Base-by-base conservation (phyloP, 2,888 invertebrate species). In the Patella caerulea region DNA sequence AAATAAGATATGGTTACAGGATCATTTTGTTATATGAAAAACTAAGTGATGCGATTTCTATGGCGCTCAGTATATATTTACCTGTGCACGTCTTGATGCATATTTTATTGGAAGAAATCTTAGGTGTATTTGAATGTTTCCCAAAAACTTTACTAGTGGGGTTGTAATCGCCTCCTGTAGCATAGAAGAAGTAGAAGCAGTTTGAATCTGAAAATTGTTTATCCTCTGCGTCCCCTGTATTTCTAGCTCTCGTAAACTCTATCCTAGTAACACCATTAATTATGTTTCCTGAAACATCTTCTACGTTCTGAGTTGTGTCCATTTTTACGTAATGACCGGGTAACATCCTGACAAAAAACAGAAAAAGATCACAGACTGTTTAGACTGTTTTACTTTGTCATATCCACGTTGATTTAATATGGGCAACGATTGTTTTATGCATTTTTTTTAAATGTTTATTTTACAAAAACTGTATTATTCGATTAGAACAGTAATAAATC, bases 161-260 rank as follows among this genome's bases (percentile, higher is more conserved):
- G 17, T 73, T 56, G 29, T 79, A 78, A 11, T 14, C 55, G 5
- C 85, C 84, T 15, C 84, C 86, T 75, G 80, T 79, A 5, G 82
- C 81, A 71, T 79, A 84, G 45, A 86, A 55, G 56, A 87, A 79
- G 73, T 83, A 82, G 5, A 81, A 82, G 90, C 93, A 94, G 12
- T 79, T 73, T 19, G 65, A 17, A 29, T 83, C 79, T 19, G 77
- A 78, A n/a, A 85, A 78, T 55, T 84, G 81, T 2, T 80, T n/a
- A 29, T 76, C 78, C 12, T 55, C 34, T 4, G 12, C 9, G 65
- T 87, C 84, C 2, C 78, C 73, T 7, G 87, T 84, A 19, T 71
- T 77, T 7, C 80, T 76, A 5, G 81, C 71, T 11, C 86, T 78
- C 11, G 81, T 81, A 72, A 87, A 86, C 14, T 75, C 78, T 3